Base-by-base conservation (phyloP, 37 sponge, comb jelly and placozoan species). In the Oscarella lobularis region DNA sequence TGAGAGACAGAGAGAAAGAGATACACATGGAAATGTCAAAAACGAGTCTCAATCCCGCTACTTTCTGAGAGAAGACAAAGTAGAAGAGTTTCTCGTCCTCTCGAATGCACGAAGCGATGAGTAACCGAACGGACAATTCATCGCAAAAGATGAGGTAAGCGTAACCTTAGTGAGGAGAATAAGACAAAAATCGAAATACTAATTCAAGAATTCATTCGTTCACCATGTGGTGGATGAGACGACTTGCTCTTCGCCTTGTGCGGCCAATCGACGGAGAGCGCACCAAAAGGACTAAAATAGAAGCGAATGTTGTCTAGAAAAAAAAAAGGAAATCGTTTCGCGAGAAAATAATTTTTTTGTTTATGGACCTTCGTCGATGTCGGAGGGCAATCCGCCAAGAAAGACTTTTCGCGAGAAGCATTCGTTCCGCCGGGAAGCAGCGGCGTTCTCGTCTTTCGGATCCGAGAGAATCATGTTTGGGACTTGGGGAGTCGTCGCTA, bases 311-410 rank as follows among this genome's bases (percentile, higher is more conserved):
- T 94, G 85, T 90, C 94, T 96, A 75, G 33, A 66, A 73, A 33
- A 34, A 73, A 73, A 3, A 34, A 1, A 31, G 39, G 2, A n/a
- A n/a, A n/a, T n/a, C n/a, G n/a, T n/a, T n/a, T n/a, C n/a, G n/a
- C n/a, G n/a, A n/a, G n/a, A n/a, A n/a, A n/a, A n/a, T n/a, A n/a
- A n/a, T n/a, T n/a, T n/a, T n/a, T n/a, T n/a, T n/a, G n/a, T n/a
- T n/a, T n/a, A n/a, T n/a, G n/a, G n/a, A n/a, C 60, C 60, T 81
- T 94, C 89, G 72, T 94, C 94, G 34, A 98, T 98, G 55, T 98
- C 99, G 9, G 99, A 95, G 36, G 99, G 99, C 5, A 98, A 85
- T 67, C 99, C 99, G 3, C 99, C 99, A 5, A 98, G 88, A 55
- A 98, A 98, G 9, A 98, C 99, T 85, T 98, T 98, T 36, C 92